Evolutionary conservation across 2,797 vertebrate species (phyloP), one percentile per base, ranked within the genome.

Genomic region (Sebastes steindachneri): DNA sequence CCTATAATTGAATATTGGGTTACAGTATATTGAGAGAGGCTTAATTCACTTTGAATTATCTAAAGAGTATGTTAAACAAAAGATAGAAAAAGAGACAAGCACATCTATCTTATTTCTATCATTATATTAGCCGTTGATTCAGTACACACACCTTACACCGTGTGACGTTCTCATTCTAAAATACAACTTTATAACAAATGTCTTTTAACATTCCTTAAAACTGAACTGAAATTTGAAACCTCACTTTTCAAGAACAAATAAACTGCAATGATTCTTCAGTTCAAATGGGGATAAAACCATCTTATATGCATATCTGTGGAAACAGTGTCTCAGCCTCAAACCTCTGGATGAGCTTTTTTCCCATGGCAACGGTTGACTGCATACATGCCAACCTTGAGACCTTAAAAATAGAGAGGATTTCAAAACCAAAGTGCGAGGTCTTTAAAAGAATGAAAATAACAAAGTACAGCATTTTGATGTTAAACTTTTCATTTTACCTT

Each of bases 1-100:
- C 48, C 69, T n/a, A 62, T 77, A 77, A 88, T 66, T 89, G 76
- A 88, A 92, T 89, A 87, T 81, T 69, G 35, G 25, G 73, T 90
- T 80, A 84, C 81, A 71, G 31, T 54, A 25, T 68, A 66, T 37
- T 60, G 51, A 77, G 79, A 76, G 57, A 75, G 25, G 72, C 60
- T 66, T 73, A 15, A 80, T 75, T 78, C 23, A 1, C 41, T 84
- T 80, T 2, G 21, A 80, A 85, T 80, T 28, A 55, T 70, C 53
- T 53, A 1, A 78, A 37, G 31, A 73, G 9, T 51, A 62, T 8
- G 11, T 65, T 67, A 48, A 62, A 73, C 8, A 3, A 21, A 53
- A 53, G 14, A 55, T 14, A 67, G 7, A 64, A 63, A 37, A 59
- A 29, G 21, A 64, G 15, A 77, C 9, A 33, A 62, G 8, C 1